phyloP scores from a whole-genome alignment of 1,140 invertebrate genomes.

The Anagrus nilaparvatae region DNA sequence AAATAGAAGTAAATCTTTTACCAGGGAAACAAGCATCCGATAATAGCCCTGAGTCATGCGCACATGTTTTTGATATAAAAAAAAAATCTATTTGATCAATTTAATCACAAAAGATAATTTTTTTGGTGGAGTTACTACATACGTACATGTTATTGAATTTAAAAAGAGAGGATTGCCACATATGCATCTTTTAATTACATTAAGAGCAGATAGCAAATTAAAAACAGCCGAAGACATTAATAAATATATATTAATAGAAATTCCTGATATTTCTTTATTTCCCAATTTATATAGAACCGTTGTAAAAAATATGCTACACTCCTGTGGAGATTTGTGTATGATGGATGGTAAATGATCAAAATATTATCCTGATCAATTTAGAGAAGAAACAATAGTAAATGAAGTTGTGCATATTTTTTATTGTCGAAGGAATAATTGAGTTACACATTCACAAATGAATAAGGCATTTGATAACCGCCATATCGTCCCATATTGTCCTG shows the following conservation, averaged over 20 bases:
- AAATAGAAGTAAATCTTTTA: constrained; percentile 25
- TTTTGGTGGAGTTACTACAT: not conserved
- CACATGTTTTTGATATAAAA: not conserved
- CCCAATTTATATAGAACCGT: too few species aligned
- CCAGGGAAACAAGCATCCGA: constrained; percentile 25
- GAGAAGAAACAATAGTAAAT: constrained; percentile 12
- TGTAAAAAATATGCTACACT: constrained; percentile 19
- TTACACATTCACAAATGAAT: not conserved
- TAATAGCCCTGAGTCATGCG: constrained; percentile 20
- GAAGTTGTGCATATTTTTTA: constrained; percentile 17
- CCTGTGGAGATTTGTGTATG: constrained; percentile 12
- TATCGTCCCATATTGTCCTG: constrained; percentile 10
- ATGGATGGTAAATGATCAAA: constrained; percentile 14
- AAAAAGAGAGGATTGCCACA: not conserved
- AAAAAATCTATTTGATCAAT: not conserved
- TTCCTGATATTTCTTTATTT: too few species aligned
- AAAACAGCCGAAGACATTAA: too few species aligned
- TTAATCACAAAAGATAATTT: not conserved
- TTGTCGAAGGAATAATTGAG: constrained; percentile 5
- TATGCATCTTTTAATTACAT: too few species aligned
- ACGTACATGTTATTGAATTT: not conserved
- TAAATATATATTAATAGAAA: too few species aligned
- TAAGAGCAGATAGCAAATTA: too few species aligned
- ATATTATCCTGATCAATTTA: constrained; percentile 14
- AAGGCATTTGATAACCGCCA: not conserved